Conservation (phyloP, 2,797 vertebrate species). For the Galago senegalensis region DNA sequence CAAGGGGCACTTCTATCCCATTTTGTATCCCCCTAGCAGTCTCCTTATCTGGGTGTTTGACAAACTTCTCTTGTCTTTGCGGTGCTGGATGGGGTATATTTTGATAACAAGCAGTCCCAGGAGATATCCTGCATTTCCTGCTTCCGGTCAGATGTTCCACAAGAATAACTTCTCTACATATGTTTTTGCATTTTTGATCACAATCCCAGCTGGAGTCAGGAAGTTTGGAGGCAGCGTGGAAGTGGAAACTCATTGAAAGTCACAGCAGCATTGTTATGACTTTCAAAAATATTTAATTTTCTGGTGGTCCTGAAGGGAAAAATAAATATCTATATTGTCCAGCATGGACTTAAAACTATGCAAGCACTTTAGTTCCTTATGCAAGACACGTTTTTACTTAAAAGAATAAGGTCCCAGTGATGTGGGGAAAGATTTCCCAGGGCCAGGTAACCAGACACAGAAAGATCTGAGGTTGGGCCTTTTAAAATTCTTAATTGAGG, state of each 20-base stretch:
- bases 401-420: neutral
- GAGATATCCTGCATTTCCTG: conserved; percentile 83
- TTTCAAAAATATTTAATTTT: conserved; percentile 80
- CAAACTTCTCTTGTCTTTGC: conserved; percentile 52
- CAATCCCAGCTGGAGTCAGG: conserved; percentile 84
- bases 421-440: conserved; percentile 39
- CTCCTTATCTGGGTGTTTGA: conserved; percentile 70
- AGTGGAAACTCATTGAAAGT: conserved; percentile 81
- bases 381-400: neutral
- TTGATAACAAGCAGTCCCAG: conserved; percentile 78
- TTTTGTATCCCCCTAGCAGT: neutral
- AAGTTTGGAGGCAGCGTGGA: conserved; percentile 81
- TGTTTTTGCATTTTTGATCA: conserved; percentile 85
- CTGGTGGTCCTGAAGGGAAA: neutral
- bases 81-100: conserved; percentile 53
- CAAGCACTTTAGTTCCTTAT: neutral
- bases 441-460: neutral
- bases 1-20: neutral
- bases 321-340: neutral
- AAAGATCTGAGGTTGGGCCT: neutral
- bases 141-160: conserved; percentile 84
- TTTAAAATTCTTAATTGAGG: conserved; percentile 9
- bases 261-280: conserved; percentile 72
- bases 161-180: conserved; percentile 84
- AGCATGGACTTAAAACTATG: conserved; percentile 45